Conservation (phyloP, 2,797 vertebrate genomes). For the Aeoliscus strigatus region DNA sequence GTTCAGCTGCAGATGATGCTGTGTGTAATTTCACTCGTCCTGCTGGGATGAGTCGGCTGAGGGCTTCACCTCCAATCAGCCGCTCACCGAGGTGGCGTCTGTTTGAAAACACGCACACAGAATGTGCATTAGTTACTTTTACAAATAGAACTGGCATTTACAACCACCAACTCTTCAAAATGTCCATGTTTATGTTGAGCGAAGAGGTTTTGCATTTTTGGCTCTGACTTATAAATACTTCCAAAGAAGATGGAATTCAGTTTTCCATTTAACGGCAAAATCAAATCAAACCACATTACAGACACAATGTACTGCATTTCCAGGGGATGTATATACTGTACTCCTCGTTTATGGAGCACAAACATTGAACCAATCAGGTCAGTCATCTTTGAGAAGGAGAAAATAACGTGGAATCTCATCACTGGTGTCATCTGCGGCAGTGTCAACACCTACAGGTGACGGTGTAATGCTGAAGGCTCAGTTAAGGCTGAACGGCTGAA, state of each 20-base stretch:
- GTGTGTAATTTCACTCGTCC: constrained; percentile 27
- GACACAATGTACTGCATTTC: too few relatives aligned
- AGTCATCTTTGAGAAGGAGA: too few relatives aligned
- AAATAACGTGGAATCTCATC: too few relatives aligned
- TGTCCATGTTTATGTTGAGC: constrained; percentile 21
- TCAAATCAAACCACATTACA: neutral
- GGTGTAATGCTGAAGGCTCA: too few relatives aligned
- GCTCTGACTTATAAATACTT: constrained; percentile 13
- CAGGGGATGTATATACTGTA: too few relatives aligned
- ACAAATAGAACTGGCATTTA: neutral
- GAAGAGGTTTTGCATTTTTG: constrained; percentile 1
- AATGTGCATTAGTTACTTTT: constrained; percentile 36
- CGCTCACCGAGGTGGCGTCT: constrained; percentile 29
- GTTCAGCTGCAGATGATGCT: constrained; percentile 25
- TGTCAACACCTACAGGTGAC: too few relatives aligned
- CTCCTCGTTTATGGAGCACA: too few relatives aligned
- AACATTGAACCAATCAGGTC: too few relatives aligned
- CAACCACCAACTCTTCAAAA: neutral
- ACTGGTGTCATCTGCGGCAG: too few relatives aligned
- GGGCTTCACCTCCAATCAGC: constrained; percentile 28
- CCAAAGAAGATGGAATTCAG: too few relatives aligned
- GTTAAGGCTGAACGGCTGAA: too few relatives aligned
- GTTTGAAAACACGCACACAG: constrained; percentile 35
- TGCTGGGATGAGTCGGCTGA: constrained; percentile 14
- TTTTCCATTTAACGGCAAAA: too few relatives aligned